A percentile compares a stretch with the other conserved stretches of the same genome.
phyloP scores from a whole-genome alignment of 2,888 invertebrate species.

The Strigamia transsilvanica region DNA sequence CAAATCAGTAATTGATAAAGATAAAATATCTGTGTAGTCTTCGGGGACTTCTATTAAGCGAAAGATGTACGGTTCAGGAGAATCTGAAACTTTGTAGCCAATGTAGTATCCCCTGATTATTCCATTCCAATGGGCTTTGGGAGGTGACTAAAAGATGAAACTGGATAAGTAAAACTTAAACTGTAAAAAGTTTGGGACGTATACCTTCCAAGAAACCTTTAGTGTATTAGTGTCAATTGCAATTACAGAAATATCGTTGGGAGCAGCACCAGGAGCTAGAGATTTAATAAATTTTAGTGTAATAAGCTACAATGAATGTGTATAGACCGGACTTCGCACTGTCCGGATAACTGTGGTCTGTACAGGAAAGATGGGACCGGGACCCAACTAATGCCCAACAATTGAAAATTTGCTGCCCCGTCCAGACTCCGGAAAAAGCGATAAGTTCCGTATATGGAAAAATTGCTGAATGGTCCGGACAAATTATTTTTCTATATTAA shows the following conservation, averaged over 20 bases:
- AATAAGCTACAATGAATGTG: no score
- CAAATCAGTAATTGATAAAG: neutral
- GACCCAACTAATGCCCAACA: no score
- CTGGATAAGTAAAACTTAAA: no score
- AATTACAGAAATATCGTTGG: neutral
- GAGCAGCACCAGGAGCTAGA: constrained; percentile 50
- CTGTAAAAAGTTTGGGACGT: neutral
- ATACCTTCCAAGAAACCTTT: constrained; percentile 52
- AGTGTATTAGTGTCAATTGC: constrained; percentile 35
- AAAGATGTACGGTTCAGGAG: neutral
- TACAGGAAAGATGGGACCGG: no score
- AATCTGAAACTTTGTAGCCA: constrained; percentile 32
- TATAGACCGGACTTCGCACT: no score
- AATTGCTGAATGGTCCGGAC: no score
- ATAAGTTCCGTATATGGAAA: no score
- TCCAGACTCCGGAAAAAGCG: no score
- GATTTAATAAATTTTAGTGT: neutral
- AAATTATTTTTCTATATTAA: no score
- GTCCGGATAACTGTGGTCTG: no score
- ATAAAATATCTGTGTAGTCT: constrained; percentile 20
- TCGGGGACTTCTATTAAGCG: constrained; percentile 37
- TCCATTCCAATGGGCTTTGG: constrained; percentile 37
- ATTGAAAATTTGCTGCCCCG: no score
- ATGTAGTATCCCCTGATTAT: constrained; percentile 49
- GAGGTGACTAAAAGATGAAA: constrained; percentile 32